Evolutionary conservation across 2,888 invertebrate genomes (phyloP), one percentile per base, ranked within the genome.

Genomic region (Calameuta pallipes): DNA sequence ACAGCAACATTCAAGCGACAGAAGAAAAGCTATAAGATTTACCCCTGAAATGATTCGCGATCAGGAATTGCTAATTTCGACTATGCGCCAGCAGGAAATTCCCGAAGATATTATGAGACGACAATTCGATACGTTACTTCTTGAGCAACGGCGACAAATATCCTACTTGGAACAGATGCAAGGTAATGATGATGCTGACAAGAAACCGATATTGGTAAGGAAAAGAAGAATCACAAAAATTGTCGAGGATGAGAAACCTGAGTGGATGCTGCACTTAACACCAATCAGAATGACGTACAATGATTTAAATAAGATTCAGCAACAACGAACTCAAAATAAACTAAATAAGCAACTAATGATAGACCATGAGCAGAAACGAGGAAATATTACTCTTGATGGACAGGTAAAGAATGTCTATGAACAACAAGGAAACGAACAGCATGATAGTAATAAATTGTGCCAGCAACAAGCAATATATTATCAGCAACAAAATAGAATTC

Each of bases 261-360:
- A 90, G 33, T 90, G 89, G 89, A 90, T 90, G 90, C n/a, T 82
- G 23, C 87, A 87, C 30, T 83, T 90, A 11, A 89, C 90, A 1
- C 90, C 90, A 3, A 82, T 87, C 0, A 83, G 87, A 13, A 80
- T 87, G 34, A 83, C 89, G 31, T 87, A 88, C 69, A 73, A 80
- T 31, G 81, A 80, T 41, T 69, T 82, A 12, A 84, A 82, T 68
- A 80, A 82, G 75, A 78, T 83, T 77, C 76, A 41, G 41, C 41
- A 15, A 41, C 41, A 41, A 15, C 41, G 13, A 33, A 15, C 30
- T 3, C 23, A 33, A 71, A 30, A 41, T 41, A 41, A 41, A 15
- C 41, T 6, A 15, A 41, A 41, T 15, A 4, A 41, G 41, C 41
- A 41, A 15, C 41, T 6, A 15, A 6, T 15, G 41, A 15, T 15